Percentiles rank a stretch among this genome's conserved stretches.
Conservation (phyloP, 1,140 invertebrate species). For the Ceratina australensis region DNA sequence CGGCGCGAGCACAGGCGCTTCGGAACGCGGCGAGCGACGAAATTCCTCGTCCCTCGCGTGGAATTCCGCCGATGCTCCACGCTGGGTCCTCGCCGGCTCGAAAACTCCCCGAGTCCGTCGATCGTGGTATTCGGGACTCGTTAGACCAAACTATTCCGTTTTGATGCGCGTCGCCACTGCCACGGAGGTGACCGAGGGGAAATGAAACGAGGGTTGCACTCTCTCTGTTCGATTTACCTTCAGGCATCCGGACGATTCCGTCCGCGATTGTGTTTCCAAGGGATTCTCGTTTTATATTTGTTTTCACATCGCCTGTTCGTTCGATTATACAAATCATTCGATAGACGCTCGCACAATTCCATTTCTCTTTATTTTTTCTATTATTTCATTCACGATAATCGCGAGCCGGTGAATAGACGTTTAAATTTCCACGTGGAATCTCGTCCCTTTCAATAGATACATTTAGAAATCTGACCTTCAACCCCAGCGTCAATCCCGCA, state of each 20-base stretch:
- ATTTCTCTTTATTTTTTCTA: too few species aligned
- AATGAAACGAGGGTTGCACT: slow-evolving; percentile 14
- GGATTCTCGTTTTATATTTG: not conserved
- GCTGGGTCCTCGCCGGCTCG: not conserved
- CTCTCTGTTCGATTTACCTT: not conserved
- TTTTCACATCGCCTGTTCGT: not conserved
- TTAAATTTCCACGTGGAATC: too few species aligned
- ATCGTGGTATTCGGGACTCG: slow-evolving; percentile 41
- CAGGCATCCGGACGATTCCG: not conserved
- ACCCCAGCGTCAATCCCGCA: not conserved
- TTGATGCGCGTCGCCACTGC: slow-evolving; percentile 23
- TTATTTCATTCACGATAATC: too few species aligned
- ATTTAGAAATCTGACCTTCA: too few species aligned
- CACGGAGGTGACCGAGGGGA: not conserved
- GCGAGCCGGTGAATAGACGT: too few species aligned
- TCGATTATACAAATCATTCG: too few species aligned
- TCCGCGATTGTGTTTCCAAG: not conserved
- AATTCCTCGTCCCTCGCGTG: slow-evolving; percentile 43
- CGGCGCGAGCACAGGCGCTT: slow-evolving; percentile 4
- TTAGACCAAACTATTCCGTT: slow-evolving; percentile 34
- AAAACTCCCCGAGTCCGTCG: not conserved
- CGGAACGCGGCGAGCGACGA: slow-evolving; percentile 38
- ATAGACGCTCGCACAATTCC: too few species aligned
- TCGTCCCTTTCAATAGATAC: too few species aligned
- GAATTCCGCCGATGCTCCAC: slow-evolving; percentile 45